Conservation (phyloP, 1,140 invertebrate genomes). For the Laupala kohalensis region DNA sequence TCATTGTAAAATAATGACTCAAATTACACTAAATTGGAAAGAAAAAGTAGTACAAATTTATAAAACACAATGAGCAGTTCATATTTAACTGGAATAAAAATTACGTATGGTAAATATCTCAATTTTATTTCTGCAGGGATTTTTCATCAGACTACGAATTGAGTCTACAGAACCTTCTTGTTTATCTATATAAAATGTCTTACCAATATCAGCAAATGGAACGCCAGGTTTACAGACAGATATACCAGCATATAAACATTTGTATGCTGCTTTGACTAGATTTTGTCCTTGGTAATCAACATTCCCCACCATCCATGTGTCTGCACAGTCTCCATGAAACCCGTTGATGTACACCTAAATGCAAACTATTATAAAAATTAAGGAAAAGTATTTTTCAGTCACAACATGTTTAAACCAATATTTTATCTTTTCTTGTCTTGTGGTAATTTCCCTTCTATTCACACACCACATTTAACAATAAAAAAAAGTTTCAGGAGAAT, state of each 20-base stretch:
- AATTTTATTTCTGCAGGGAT: too few species aligned
- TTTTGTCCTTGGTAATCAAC: slow-evolving; percentile 57
- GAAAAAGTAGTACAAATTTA: too few species aligned
- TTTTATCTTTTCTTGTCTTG: neutral
- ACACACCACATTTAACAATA: too few species aligned
- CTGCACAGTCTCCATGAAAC: slow-evolving; percentile 85
- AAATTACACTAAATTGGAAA: too few species aligned
- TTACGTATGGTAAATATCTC: too few species aligned
- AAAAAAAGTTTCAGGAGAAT: neutral
- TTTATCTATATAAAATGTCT: too few species aligned
- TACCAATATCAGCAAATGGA: slow-evolving; percentile 62
- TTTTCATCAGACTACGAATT: too few species aligned
- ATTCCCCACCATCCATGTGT: slow-evolving; percentile 70
- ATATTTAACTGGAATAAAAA: too few species aligned
- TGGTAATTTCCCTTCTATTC: too few species aligned
- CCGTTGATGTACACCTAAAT: slow-evolving; percentile 67
- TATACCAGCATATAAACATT: slow-evolving; percentile 62
- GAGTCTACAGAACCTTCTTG: too few species aligned
- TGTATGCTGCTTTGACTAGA: slow-evolving; percentile 53
- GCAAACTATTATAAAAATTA: neutral
- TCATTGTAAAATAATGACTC: too few species aligned
- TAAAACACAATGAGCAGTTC: too few species aligned
- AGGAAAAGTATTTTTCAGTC: neutral
- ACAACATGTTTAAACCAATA: neutral
- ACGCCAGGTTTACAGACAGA: slow-evolving; percentile 60